Conservation (phyloP, 2,888 invertebrate species). For the Drosophila hamatofila region DNA sequence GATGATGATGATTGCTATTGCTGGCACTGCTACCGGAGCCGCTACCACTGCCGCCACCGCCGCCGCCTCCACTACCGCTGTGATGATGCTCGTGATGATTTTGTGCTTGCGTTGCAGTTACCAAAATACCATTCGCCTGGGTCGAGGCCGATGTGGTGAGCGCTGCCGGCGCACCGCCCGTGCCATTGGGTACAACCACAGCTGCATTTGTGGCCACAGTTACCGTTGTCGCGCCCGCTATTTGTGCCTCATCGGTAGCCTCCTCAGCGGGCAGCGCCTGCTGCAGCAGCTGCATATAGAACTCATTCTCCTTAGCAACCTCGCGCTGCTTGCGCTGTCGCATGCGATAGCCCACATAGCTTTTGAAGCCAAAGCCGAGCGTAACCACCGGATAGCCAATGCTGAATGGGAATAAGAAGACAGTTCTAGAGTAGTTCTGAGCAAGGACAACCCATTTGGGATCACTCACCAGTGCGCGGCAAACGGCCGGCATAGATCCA, state of each 20-base stretch:
- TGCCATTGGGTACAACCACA: slow-evolving; percentile 61
- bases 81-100: slow-evolving; percentile 80
- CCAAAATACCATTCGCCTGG: slow-evolving; percentile 78
- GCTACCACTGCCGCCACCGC: slow-evolving; percentile 54
- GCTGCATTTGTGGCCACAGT: slow-evolving; percentile 43
- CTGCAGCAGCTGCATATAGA: slow-evolving; percentile 95
- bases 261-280: slow-evolving; percentile 91
- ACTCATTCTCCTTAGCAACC: slow-evolving; percentile 97
- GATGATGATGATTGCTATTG: slow-evolving; percentile 74
- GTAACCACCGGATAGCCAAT: slow-evolving; percentile 98
- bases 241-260: slow-evolving; percentile 51
- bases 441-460: background rate
- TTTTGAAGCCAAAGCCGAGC: slow-evolving; percentile 97
- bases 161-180: slow-evolving; percentile 39
- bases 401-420: slow-evolving; percentile 86
- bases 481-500: slow-evolving; percentile 97
- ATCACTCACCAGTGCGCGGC: slow-evolving; percentile 95
- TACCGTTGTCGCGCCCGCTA: slow-evolving; percentile 42
- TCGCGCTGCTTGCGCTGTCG: slow-evolving; percentile 95
- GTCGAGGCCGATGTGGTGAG: slow-evolving; percentile 35
- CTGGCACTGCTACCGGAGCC: slow-evolving; percentile 60
- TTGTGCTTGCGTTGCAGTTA: slow-evolving; percentile 69
- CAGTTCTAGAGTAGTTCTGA: background rate
- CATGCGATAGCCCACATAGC: slow-evolving; percentile 95
- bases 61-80: slow-evolving; percentile 37